A percentile compares a stretch with the other conserved stretches of the same genome.
These are phyloP conservation scores for Bombycilla garrulus DNA, from an alignment of 2,113 vertebrate genomes.

Conservation along the genomic window DNA sequence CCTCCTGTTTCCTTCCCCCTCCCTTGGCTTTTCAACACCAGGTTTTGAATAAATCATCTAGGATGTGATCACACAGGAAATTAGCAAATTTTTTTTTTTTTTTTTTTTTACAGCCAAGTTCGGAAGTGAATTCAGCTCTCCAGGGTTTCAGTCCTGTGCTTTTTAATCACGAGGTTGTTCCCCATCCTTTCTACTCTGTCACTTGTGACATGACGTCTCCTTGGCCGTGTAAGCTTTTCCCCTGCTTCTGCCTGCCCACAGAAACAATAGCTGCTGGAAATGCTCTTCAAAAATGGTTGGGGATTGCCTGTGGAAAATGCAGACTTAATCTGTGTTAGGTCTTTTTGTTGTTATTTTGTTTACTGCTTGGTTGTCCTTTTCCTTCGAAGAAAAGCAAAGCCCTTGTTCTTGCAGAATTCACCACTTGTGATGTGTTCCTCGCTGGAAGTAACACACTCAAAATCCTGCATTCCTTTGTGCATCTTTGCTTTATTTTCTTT, in stretches of 20 bases:
- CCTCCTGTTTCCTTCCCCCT: slow-evolving; percentile 30
- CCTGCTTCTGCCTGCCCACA: background rate
- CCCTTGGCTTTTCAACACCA: slow-evolving; percentile 26
- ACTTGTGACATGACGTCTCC: background rate
- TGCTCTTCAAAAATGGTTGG: background rate
- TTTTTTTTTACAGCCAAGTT: background rate
- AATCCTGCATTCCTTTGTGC: slow-evolving; percentile 37
- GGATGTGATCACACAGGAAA: slow-evolving; percentile 59
- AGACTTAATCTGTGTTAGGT: background rate
- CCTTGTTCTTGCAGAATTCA: background rate
- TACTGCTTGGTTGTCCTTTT: background rate
- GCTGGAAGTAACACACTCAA: background rate
- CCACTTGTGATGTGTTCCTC: background rate
- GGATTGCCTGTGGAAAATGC: background rate
- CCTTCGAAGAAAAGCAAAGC: background rate
- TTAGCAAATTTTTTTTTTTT: rapidly evolving
- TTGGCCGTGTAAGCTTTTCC: background rate
- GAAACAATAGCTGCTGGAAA: slow-evolving; percentile 36
- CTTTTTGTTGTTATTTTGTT: slow-evolving; percentile 8
- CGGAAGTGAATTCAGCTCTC: slow-evolving; percentile 45
- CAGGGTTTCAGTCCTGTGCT: slow-evolving; percentile 7
- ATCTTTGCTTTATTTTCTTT: slow-evolving; percentile 19
- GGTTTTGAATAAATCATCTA: slow-evolving; percentile 31
- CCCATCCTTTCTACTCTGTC: background rate
- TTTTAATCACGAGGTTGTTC: background rate